Conservation (phyloP, 2,888 invertebrate species). For the Tinea pellionella region DNA sequence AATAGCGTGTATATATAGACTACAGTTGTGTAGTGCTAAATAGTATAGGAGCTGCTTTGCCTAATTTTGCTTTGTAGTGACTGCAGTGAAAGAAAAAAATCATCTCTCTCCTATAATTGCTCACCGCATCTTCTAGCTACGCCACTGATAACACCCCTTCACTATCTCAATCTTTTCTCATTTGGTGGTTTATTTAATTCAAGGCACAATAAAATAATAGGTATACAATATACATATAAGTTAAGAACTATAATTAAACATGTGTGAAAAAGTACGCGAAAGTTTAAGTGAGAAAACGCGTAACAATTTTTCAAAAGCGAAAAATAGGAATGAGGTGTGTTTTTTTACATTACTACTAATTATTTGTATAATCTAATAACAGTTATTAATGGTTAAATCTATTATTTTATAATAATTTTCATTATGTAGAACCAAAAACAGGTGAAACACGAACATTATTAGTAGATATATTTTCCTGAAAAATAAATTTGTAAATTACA, state of each 20-base stretch:
- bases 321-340: neutral
- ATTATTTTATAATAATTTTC: neutral
- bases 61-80: too few species aligned
- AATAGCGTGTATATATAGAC: too few species aligned
- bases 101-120: too few species aligned
- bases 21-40: too few species aligned
- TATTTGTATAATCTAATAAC: neutral
- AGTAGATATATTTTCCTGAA: constrained; percentile 62
- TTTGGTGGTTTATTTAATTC: neutral
- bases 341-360: neutral
- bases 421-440: constrained; percentile 18
- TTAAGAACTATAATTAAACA: neutral
- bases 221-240: neutral
- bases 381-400: neutral
- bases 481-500: constrained; percentile 21
- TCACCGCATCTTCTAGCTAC: too few species aligned
- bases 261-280: neutral
- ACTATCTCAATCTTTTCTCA: neutral
- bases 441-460: constrained; percentile 22
- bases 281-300: neutral
- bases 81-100: too few species aligned
- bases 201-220: neutral
- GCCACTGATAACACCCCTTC: neutral
- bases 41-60: too few species aligned
- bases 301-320: neutral